phyloP scores from a whole-genome alignment of 2,888 invertebrate species.

The Fabriciana adippe region DNA sequence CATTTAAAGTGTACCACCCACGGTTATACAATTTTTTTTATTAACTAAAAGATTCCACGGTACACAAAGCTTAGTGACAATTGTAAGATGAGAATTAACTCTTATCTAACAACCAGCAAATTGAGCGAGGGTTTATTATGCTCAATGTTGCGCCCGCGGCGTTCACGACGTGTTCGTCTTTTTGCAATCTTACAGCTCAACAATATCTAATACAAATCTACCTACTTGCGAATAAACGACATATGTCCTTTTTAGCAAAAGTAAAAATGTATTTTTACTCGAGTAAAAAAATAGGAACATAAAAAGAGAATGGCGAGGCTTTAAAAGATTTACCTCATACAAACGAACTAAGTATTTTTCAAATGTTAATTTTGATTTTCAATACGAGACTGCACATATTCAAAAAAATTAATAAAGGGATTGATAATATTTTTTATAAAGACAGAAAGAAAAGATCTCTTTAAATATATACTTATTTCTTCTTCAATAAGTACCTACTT shows the following conservation, averaged over 20 bases:
- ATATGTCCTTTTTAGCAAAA: slow-evolving; percentile 32
- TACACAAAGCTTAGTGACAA: slow-evolving; percentile 56
- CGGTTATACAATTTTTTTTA: slow-evolving; percentile 25
- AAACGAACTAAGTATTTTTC: background rate
- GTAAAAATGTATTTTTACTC: slow-evolving; percentile 21
- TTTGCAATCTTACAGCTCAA: slow-evolving; percentile 60
- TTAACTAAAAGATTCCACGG: slow-evolving; percentile 33
- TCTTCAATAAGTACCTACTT: too few relatives aligned
- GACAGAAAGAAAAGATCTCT: too few relatives aligned
- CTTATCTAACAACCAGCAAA: slow-evolving; percentile 69
- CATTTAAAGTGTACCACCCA: slow-evolving; percentile 17
- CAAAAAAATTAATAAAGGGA: too few relatives aligned
- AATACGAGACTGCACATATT: too few relatives aligned
- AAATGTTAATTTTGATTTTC: too few relatives aligned
- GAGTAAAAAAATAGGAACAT: background rate
- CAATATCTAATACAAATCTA: slow-evolving; percentile 55
- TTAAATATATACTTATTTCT: too few relatives aligned
- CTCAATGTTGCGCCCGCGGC: slow-evolving; percentile 65
- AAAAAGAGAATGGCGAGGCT: background rate
- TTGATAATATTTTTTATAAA: too few relatives aligned
- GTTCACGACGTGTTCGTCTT: slow-evolving; percentile 64
- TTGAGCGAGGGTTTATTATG: slow-evolving; percentile 64
- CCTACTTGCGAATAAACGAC: slow-evolving; percentile 30
- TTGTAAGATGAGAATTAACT: slow-evolving; percentile 61
- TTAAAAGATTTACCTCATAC: background rate